phyloP scores from a whole-genome alignment of 2,797 vertebrate species.

The Darevskia nairensis region DNA sequence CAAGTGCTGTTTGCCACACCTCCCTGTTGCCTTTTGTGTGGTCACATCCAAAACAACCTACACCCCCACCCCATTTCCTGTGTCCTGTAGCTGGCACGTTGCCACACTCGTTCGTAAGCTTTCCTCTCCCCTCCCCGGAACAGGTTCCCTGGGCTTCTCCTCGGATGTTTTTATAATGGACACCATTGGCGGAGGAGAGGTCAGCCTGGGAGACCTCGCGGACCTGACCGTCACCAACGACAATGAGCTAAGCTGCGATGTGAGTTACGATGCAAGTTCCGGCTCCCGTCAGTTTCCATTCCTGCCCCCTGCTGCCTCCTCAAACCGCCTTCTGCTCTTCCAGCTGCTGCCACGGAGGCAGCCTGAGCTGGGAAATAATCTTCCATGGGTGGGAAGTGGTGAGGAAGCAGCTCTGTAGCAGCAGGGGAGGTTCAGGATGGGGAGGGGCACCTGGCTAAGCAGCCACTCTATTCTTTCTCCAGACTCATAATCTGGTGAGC shows the following conservation, averaged over 20 bases:
- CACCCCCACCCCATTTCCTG: not conserved
- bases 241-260: slow-evolving; percentile 90
- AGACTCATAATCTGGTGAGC: too few relatives aligned
- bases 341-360: too few relatives aligned
- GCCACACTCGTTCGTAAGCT: not conserved
- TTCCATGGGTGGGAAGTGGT: too few relatives aligned
- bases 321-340: too few relatives aligned
- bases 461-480: not conserved
- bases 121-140: slow-evolving; percentile 61
- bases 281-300: fast-evolving
- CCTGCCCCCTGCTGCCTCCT: not conserved
- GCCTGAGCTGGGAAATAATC: not conserved
- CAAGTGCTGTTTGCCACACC: too few relatives aligned
- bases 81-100: not conserved
- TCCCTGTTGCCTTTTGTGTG: not conserved
- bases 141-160: slow-evolving; percentile 88
- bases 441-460: fast-evolving
- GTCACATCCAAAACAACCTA: not conserved
- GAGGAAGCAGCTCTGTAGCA: too few relatives aligned
- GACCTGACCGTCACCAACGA: slow-evolving; percentile 93
- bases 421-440: fast-evolving
- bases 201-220: slow-evolving; percentile 93
- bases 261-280: slow-evolving; percentile 72
- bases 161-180: slow-evolving; percentile 93
- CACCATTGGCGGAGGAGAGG: slow-evolving; percentile 88